Evolutionary conservation across 2,888 invertebrate species (phyloP), one percentile per base, ranked within the genome.

Genomic region (Drosophila tanythrix): DNA sequence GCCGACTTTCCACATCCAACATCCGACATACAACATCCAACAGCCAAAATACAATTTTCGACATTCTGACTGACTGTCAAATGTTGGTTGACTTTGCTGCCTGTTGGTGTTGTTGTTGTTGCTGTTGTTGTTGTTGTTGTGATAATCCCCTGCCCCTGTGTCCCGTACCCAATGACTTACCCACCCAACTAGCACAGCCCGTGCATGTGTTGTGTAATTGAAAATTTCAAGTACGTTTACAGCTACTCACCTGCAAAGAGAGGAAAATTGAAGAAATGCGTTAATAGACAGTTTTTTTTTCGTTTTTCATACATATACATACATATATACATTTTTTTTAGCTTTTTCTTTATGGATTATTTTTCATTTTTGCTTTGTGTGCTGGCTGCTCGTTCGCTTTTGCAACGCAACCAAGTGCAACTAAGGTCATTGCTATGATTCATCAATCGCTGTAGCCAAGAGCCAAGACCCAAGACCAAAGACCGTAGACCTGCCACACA

Each of bases 401-500:
- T 56, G 67, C 53, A 35, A 61, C 7, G 65, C 78, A 77, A 10
- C 55, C 58, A 77, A 70, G 66, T 68, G 58, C 53, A 70, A 43
- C 71, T 58, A 70, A 85, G 88, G 82, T 82, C 82, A 82, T 88
- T 82, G 86, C 88, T 85, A 70, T 85, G 78, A 68, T 70, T 62
- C 56, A 55, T 63, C 81, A 76, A 79, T 79, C 58, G 63, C 57
- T 51, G 31, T 56, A 15, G 33, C 48, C 21, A 11, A 31, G 21
- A 18, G 48, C 15, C 25, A 31, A 29, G 31, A 21, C 31, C 21
- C 21, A 3, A 27, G 27, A 4, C n/a, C 29, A 29, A 18, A 25
- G 25, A 21, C 35, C 18, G 15, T 8, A 21, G 15, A 25, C 10
- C 25, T 13, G 31, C 13, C 56, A 6, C 15, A 21, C 21, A 21